Conservation (phyloP, 2,113 vertebrate species). For the Azemiops feae region DNA sequence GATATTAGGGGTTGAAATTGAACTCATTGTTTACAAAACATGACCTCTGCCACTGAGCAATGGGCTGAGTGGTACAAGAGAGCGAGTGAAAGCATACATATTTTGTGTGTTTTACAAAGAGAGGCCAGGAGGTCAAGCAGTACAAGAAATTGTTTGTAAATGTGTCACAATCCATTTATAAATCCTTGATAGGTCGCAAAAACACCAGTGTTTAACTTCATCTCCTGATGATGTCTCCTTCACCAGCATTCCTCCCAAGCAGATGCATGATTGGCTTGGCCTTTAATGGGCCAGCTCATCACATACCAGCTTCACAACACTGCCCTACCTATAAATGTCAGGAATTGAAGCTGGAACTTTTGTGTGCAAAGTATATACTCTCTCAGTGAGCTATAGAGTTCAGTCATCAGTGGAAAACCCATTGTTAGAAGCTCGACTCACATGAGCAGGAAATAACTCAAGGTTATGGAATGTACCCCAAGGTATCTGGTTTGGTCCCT, state of each 20-base stretch:
- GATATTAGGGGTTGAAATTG: neutral
- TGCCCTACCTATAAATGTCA: neutral
- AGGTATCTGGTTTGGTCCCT: neutral
- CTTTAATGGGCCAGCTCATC: neutral
- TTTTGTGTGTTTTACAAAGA: neutral
- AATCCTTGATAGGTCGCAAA: neutral
- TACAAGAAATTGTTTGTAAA: neutral
- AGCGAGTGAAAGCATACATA: neutral
- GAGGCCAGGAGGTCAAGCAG: neutral
- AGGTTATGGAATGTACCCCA: neutral
- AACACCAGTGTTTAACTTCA: neutral
- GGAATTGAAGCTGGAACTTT: neutral
- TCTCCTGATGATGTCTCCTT: neutral
- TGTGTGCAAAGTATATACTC: neutral
- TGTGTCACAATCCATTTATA: neutral
- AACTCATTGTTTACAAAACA: neutral
- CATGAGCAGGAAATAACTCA: neutral
- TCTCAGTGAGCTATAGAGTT: neutral
- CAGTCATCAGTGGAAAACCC: neutral
- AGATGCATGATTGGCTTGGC: neutral
- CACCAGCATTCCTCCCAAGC: neutral
- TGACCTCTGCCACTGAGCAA: neutral
- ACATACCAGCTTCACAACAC: neutral
- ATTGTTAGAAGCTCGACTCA: neutral
- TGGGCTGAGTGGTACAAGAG: neutral